Evolutionary conservation across 2,113 vertebrate genomes (phyloP), one percentile per base, ranked within the genome.

Genomic region (Chionomys nivalis): DNA sequence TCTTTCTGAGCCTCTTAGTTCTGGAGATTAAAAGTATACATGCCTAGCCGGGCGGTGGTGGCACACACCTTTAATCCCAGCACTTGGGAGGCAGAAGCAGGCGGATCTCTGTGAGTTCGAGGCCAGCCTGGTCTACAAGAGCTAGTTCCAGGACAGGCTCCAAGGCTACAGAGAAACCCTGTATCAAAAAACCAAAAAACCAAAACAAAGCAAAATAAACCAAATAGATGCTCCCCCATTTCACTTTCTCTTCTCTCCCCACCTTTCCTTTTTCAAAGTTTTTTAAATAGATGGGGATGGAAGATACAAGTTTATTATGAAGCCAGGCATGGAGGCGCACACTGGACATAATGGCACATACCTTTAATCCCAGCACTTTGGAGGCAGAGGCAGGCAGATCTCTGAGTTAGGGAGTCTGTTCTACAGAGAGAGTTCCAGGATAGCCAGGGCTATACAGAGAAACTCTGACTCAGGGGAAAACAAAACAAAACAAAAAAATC

Each of bases 201-300:
- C 1, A 52, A 52, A 55, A 3, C 4, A 58, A 58, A 55, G 5
- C 14, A 17, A 58, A 58, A 58, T 19, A 58, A 58, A 19, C 17
- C 55, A 58, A 19, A 19, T 21, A 58, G 17, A 58, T 58, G 55
- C 33, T 16, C 12, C 36, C 21, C 10, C 31, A 21, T 44, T 33
- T 70, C 21, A 36, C 28, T 11, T 75, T 42, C 2, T 61, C 39
- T 19, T 24, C 4, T n/a, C 14, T n/a, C 42, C 42, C 13, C 17
- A 65, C 63, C 24, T 65, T 89, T 19, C 33, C 42, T 63, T 36
- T 26, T 66, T 85, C 17, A 58, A 58, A 58, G 31, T 39, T 77
- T 93, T 86, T 96, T 87, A 92, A 97, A 26, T 85, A 93, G 83
- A 44, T 8, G 42, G 87, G 75, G 73, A 93, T 70, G 31, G 21